Evolutionary conservation across 2,797 vertebrate genomes (phyloP).

Genomic region (Allobates femoralis): DNA sequence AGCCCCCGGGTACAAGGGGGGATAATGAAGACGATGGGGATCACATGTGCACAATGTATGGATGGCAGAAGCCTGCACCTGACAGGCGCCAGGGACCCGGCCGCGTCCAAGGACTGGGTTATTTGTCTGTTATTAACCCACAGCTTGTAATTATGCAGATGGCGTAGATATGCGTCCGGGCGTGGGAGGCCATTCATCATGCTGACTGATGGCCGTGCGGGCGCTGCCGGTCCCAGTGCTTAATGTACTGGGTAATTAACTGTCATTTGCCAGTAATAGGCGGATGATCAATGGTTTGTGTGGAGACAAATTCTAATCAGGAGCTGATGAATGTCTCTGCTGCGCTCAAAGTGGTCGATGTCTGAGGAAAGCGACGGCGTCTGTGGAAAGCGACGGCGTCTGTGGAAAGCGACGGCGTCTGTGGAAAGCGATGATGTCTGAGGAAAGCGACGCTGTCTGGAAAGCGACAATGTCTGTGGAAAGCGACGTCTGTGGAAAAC

Average conservation of each 20-base stretch:
- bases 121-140: constrained; percentile 99
- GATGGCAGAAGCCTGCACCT: constrained; percentile 79
- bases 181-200: constrained; percentile 97
- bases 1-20: constrained; percentile 87
- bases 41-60: constrained; percentile 86
- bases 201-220: constrained; percentile 99
- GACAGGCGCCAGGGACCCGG: constrained; percentile 76
- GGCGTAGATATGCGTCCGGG: constrained; percentile 94
- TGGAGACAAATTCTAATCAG: constrained; percentile 99
- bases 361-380: constrained; percentile 50
- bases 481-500: too few relatives aligned
- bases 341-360: constrained; percentile 83
- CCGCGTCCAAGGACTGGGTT: constrained; percentile 86
- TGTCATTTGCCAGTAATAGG: constrained; percentile 99
- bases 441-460: too few relatives aligned
- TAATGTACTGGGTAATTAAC: constrained; percentile 99
- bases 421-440: too few relatives aligned
- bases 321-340: constrained; percentile 98
- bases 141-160: constrained; percentile 99
- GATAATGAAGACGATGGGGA: constrained; percentile 97
- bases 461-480: too few relatives aligned
- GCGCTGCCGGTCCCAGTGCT: constrained; percentile 97
- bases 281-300: constrained; percentile 99
- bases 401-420: too few relatives aligned
- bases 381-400: too few relatives aligned